phyloP scores from a whole-genome alignment of 2,113 vertebrate species.

The Motacilla alba region DNA sequence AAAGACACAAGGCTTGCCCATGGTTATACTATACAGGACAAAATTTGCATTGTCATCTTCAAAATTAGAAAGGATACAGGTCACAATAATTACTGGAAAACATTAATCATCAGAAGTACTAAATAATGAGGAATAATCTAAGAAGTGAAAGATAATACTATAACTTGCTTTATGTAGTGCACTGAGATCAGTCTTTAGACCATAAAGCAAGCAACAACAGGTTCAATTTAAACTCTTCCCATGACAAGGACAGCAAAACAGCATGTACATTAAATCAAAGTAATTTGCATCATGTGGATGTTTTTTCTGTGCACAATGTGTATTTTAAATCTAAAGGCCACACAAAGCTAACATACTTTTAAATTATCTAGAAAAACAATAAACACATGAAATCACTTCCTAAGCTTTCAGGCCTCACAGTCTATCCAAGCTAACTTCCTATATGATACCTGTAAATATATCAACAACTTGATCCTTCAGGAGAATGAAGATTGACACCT shows the following conservation, averaged over 20 bases:
- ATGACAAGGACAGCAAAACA: background rate
- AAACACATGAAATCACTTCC: background rate
- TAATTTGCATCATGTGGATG: background rate
- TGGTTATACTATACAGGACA: background rate
- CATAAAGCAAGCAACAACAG: background rate
- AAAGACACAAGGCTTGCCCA: background rate
- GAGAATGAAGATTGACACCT: background rate
- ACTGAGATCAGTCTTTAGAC: background rate
- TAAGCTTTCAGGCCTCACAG: background rate
- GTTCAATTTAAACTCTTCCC: background rate
- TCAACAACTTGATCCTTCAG: background rate
- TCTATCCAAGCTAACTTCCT: background rate
- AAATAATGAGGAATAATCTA: background rate
- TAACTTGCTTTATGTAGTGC: background rate
- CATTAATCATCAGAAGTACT: background rate
- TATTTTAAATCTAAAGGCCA: background rate
- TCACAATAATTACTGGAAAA: background rate
- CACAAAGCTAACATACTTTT: background rate
- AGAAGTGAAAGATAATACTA: background rate
- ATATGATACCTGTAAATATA: background rate
- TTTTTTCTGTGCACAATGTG: background rate
- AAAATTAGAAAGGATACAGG: background rate
- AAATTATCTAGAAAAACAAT: background rate
- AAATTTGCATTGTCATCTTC: background rate
- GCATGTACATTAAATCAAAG: background rate